These are phyloP conservation scores for Pomacea canaliculata DNA, from an alignment of 2,888 invertebrate genomes.

Conservation along the genomic window DNA sequence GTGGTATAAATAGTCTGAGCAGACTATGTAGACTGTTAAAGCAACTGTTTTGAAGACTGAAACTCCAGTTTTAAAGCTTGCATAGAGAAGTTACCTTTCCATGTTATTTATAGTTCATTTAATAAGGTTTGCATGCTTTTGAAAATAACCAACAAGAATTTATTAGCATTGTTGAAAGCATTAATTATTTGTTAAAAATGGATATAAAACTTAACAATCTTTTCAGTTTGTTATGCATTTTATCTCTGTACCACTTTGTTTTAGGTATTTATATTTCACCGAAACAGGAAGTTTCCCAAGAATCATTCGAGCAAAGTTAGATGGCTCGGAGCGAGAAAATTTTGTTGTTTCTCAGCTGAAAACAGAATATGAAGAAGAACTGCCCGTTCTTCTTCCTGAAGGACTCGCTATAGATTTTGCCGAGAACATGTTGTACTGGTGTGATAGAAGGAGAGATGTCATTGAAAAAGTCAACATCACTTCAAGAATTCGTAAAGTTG, in stretches of 20 bases:
- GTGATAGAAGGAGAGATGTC: slow-evolving; percentile 78
- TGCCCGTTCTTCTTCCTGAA: slow-evolving; percentile 74
- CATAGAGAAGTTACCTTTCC: too few species aligned
- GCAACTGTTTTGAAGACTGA: not conserved
- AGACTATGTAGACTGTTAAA: too few species aligned
- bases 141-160: too few species aligned
- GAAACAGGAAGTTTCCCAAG: slow-evolving; percentile 83
- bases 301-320: slow-evolving; percentile 84
- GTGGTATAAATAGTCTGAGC: too few species aligned
- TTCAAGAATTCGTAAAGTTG: slow-evolving; percentile 26
- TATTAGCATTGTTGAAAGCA: too few species aligned
- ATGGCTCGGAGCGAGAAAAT: slow-evolving; percentile 80
- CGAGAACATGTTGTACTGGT: slow-evolving; percentile 85
- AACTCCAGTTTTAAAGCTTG: too few species aligned
- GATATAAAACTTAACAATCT: too few species aligned
- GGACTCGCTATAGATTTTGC: slow-evolving; percentile 84
- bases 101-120: too few species aligned
- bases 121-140: too few species aligned
- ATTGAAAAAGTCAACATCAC: slow-evolving; percentile 71
- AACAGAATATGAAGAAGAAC: not conserved
- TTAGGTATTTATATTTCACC: slow-evolving; percentile 77
- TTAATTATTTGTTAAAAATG: too few species aligned
- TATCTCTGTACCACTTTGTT: too few species aligned
- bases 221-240: too few species aligned
- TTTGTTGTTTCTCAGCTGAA: slow-evolving; percentile 54